Evolutionary conservation across 1,140 invertebrate genomes (phyloP).

Genomic region (Maconellicoccus hirsutus): DNA sequence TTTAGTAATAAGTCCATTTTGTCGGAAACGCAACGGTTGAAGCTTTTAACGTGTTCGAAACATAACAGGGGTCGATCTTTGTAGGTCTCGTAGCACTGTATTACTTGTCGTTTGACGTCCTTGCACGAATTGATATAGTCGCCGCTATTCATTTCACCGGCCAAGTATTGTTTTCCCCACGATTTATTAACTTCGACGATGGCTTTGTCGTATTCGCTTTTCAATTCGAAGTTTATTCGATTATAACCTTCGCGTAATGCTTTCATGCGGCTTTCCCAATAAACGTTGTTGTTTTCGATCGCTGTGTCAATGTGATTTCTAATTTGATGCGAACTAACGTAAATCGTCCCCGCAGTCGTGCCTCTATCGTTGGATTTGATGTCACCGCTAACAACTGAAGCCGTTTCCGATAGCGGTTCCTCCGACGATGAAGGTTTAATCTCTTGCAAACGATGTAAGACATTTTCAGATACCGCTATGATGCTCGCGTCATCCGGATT

Average conservation of each 20-base stretch:
- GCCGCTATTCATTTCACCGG: not conserved
- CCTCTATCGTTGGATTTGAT: no score
- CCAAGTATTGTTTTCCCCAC: not conserved
- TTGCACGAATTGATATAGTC: not conserved
- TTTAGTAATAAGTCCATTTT: not conserved
- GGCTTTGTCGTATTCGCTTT: not conserved
- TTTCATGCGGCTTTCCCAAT: conserved; percentile 7
- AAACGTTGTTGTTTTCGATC: not conserved
- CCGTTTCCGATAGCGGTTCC: no score
- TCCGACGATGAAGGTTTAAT: no score
- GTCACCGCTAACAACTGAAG: no score
- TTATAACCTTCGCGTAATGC: not conserved
- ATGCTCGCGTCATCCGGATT: not conserved
- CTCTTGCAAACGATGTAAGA: not conserved
- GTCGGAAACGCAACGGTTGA: not conserved
- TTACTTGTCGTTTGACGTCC: not conserved
- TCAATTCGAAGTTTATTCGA: not conserved
- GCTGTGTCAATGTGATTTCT: not conserved
- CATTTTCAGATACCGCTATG: not conserved
- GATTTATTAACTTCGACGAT: not conserved
- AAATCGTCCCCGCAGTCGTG: not conserved
- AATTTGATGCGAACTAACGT: not conserved
- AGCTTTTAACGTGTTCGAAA: not conserved
- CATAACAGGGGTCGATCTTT: not conserved
- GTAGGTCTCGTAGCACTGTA: not conserved